These are phyloP conservation scores for Rhadinocentrus ornatus DNA, from an alignment of 2,797 vertebrate species.

Conservation along the genomic window DNA sequence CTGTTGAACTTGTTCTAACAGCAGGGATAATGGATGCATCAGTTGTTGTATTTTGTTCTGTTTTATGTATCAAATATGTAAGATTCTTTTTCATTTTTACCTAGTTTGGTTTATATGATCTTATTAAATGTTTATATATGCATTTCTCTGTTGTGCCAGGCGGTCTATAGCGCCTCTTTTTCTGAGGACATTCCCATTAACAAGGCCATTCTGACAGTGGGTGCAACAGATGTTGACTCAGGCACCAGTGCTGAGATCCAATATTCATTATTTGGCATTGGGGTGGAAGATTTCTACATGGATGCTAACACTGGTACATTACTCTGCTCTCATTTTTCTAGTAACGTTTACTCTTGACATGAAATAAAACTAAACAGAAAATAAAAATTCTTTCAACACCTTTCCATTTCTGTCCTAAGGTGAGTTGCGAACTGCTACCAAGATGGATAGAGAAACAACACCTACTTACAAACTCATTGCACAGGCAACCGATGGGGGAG, in stretches of 20 bases:
- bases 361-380: background rate
- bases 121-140: conserved; percentile 30
- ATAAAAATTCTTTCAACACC: background rate
- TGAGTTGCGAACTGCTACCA: conserved; percentile 89
- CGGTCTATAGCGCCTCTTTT: conserved; percentile 87
- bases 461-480: conserved; percentile 87
- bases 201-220: conserved; percentile 90
- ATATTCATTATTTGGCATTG: conserved; percentile 91
- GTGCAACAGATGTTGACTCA: conserved; percentile 91
- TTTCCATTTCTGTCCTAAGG: conserved; percentile 78
- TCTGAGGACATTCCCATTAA: conserved; percentile 90
- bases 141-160: conserved; percentile 74
- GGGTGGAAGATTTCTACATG: conserved; percentile 95
- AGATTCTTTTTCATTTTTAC: background rate
- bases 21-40: conserved; percentile 47
- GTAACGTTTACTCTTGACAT: background rate
- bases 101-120: background rate
- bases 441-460: conserved; percentile 90
- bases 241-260: conserved; percentile 94
- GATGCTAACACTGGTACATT: conserved; percentile 90
- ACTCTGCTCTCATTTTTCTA: background rate
- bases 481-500: conserved; percentile 94
- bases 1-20: conserved; percentile 35
- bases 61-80: conserved; percentile 26
- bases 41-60: conserved; percentile 18